Conservation (phyloP, 2,888 invertebrate species). For the Dendrolimus pini region DNA sequence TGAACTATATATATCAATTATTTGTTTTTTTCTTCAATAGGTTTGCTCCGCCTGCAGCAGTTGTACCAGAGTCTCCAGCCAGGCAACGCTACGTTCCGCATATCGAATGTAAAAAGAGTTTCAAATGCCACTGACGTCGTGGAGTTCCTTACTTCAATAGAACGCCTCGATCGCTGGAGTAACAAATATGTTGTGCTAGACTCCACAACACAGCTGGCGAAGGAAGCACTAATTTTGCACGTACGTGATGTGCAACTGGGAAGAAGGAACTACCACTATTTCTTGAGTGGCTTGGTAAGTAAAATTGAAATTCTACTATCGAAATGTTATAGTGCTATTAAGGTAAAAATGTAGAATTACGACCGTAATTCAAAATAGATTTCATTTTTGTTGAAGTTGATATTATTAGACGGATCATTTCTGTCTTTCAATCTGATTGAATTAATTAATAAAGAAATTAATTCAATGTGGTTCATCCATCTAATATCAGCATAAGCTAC, state of each 20-base stretch:
- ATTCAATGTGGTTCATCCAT: too few relatives aligned
- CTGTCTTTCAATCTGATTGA: too few relatives aligned
- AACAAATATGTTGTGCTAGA: constrained; percentile 93
- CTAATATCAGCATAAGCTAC: too few relatives aligned
- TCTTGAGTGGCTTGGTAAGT: constrained; percentile 92
- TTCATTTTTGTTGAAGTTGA: too few relatives aligned
- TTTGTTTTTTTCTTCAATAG: constrained; percentile 55
- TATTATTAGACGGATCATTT: too few relatives aligned
- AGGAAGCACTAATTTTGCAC: constrained; percentile 90
- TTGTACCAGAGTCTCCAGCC: constrained; percentile 91
- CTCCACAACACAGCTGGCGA: constrained; percentile 90
- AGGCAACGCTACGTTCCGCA: constrained; percentile 88
- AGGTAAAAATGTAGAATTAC: too few relatives aligned
- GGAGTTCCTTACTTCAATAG: constrained; percentile 86
- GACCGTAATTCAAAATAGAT: too few relatives aligned
- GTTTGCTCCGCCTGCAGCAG: constrained; percentile 92
- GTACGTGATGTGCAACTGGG: constrained; percentile 91
- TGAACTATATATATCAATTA: too few relatives aligned
- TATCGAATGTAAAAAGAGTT: constrained; percentile 90
- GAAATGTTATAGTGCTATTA: too few relatives aligned
- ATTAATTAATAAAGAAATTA: too few relatives aligned
- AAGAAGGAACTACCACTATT: constrained; percentile 93
- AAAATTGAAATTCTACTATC: constrained; percentile 2
- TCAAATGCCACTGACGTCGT: constrained; percentile 89
- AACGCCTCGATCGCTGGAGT: constrained; percentile 88